Evolutionary conservation across 2,797 vertebrate species (phyloP), one percentile per base, ranked within the genome.

Genomic region (Salarias fasciatus): DNA sequence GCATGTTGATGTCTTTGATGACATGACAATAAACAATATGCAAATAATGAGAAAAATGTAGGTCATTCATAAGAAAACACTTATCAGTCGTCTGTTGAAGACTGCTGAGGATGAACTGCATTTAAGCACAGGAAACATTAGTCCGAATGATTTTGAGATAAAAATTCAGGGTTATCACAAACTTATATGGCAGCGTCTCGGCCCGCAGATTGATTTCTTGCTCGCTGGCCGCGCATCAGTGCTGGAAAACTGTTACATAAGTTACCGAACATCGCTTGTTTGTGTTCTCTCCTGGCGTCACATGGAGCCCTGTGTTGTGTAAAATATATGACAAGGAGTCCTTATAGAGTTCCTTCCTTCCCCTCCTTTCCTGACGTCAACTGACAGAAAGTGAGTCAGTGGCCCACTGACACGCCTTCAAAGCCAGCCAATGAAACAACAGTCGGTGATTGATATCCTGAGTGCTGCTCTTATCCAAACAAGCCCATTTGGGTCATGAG

Each of bases 321-420:
- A 57, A 47, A 67, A 72, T 70, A 62, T 63, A 80, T 48, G 24
- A 74, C 63, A 67, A 70, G 53, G 53, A 63, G 53, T 55, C 69
- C 67, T 50, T 57, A 72, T 52, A 63, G 53, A 79, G 73, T 76
- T 81, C 65, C 64, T 85, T 87, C 77, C 79, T 80, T 67, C 53
- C 59, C 63, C 42, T 53, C 67, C 74, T 63, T 41, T 67, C 37
- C 63, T 82, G 75, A 83, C 52, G 47, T 77, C 63, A 75, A 70
- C 53, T 70, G 52, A 75, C 6, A 11, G 82, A 56, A 80, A 67
- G 42, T 58, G 52, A 80, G 51, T 60, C 37, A 51, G 37, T 33
- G 40, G 59, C 40, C 57, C 13, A 5, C 72, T 11, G 63, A 82
- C 67, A 79, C 78, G 13, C 75, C 71, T 77, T 55, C 29, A 33